phyloP scores from a whole-genome alignment of 2,888 invertebrate genomes.

The Sphaerophoria rueppellii region DNA sequence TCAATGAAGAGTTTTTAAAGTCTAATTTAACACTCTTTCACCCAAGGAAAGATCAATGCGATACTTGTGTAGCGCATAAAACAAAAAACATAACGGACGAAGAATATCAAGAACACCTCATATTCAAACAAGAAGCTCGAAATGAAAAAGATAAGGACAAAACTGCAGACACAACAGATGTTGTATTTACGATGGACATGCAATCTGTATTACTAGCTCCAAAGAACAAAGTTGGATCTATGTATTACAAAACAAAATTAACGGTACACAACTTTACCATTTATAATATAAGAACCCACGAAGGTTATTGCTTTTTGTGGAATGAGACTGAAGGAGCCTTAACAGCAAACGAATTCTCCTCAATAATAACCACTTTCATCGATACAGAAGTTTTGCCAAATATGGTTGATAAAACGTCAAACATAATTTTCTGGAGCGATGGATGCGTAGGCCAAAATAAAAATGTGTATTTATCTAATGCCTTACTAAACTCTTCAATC shows the following conservation, averaged over 20 bases:
- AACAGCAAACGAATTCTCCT: constrained; percentile 14
- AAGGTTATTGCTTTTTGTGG: constrained; percentile 9
- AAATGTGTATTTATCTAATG: not conserved
- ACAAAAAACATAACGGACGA: not conserved
- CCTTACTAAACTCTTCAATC: not conserved
- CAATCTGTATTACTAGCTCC: constrained; percentile 19
- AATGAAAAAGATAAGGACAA: constrained; percentile 8
- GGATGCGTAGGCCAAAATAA: constrained; percentile 10
- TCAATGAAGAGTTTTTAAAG: not conserved
- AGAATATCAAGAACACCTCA: not conserved
- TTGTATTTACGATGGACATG: constrained; percentile 16
- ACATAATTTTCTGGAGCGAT: constrained; percentile 18
- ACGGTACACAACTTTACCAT: constrained; percentile 12
- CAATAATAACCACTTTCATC: constrained; percentile 9
- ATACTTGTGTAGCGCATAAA: not conserved
- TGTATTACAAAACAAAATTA: constrained; percentile 21
- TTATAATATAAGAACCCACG: constrained; percentile 2
- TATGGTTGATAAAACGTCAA: not conserved
- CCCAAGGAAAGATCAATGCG: not conserved
- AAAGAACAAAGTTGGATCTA: constrained; percentile 5
- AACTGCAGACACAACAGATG: constrained; percentile 3
- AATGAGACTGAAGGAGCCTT: constrained; percentile 20
- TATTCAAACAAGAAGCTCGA: not conserved
- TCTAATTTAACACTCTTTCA: not conserved
- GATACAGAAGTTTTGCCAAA: not conserved